These are phyloP conservation scores for Peucedramus taeniatus DNA, from an alignment of 2,113 vertebrate species.

Conservation along the genomic window DNA sequence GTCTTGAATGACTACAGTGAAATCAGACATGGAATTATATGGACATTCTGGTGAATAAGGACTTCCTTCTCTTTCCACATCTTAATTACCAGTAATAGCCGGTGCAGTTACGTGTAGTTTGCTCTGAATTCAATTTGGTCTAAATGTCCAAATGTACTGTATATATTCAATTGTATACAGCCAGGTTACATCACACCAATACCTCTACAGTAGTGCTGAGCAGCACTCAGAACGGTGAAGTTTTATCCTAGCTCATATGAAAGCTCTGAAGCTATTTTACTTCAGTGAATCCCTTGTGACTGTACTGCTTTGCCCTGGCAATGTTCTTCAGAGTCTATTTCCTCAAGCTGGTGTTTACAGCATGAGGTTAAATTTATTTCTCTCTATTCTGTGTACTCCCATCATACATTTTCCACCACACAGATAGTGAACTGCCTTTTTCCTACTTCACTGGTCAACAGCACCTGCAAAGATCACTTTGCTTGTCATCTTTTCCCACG, in stretches of 20 bases:
- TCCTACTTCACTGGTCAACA: background rate
- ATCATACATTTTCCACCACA: background rate
- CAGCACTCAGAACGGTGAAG: background rate
- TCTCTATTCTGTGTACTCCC: background rate
- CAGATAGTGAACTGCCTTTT: background rate
- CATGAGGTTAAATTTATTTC: background rate
- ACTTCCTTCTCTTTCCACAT: background rate
- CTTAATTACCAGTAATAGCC: background rate
- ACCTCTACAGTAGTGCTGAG: background rate
- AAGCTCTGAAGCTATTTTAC: background rate
- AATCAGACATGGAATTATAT: background rate
- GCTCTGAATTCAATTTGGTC: background rate
- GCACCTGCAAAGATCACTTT: background rate
- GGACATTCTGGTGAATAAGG: background rate
- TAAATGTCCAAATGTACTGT: background rate
- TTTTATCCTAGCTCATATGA: background rate
- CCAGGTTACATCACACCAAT: background rate
- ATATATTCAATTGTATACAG: background rate
- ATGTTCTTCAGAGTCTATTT: background rate
- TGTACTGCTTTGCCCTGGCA: background rate
- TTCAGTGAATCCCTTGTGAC: background rate
- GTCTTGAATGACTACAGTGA: background rate
- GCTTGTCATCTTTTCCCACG: background rate
- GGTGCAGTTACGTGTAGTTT: rapidly evolving
- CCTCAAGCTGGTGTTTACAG: background rate